Base-by-base conservation (phyloP, 2,888 invertebrate species). In the Dryadula phaetusa region DNA sequence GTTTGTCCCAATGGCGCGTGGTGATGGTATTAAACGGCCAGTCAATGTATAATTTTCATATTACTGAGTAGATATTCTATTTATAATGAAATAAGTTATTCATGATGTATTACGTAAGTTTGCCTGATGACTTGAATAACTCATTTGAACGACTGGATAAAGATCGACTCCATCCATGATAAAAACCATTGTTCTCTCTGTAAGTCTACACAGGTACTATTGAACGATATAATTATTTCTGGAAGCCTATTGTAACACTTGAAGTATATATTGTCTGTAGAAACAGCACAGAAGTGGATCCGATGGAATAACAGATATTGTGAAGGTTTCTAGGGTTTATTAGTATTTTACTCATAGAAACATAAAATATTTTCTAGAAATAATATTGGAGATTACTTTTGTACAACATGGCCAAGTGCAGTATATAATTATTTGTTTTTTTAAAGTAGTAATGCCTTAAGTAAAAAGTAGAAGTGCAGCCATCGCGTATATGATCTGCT, bases 221-320 rank as follows among this genome's bases (percentile, higher is more conserved):
- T 25, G 28, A 28, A 28, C 28, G 52, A 28, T 28, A 25, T 52
- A 52, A 52, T 52, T 52, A 32, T 16, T 52, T 52, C 16, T 52
- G 10, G 16, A 37, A 32, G 10, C 28, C 16, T 25, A 16, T 52
- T 49, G 49, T 49, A 28, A 25, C 8, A 8, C 49, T 6, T 16
- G 28, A 52, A 52, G 52, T 52, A 52, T 52, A 28, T 52, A 52
- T 52, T 52, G 52, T 52, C 52, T 32, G 28, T 28, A 52, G 28
- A 52, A 28, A 32, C 8, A 52, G 7, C 28, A 52, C 1, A 28
- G 16, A 32, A 52, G 52, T 32, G 52, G 16, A 28, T 52, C 16
- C 52, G 8, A 16, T 28, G n/a, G 49, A 28, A 28, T 52, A 52
- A 32, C 28, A 52, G 28, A 52, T 32, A 52, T 7, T 22, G 12